phyloP scores from a whole-genome alignment of 1,140 invertebrate species.

The Drosophila bipectinata region DNA sequence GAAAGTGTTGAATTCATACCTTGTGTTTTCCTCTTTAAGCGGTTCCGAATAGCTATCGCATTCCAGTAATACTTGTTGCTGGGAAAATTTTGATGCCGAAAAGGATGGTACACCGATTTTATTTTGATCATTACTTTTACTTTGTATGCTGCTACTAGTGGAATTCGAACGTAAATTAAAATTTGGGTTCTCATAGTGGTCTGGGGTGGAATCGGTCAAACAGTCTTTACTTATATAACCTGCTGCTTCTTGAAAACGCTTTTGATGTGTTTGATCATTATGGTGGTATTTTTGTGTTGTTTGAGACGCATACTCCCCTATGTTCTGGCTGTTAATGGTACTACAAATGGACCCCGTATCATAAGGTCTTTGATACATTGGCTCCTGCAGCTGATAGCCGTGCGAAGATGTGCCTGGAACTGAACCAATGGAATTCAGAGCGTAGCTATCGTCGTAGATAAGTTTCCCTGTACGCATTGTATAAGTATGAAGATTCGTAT shows the following conservation, averaged over 20 bases:
- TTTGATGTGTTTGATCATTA: constrained; percentile 33
- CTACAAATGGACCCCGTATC: constrained; percentile 75
- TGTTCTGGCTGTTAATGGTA: constrained; percentile 55
- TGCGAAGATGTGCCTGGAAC: constrained; percentile 9
- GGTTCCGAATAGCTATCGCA: constrained; percentile 81
- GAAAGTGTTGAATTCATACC: constrained; percentile 81
- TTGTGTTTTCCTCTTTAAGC: constrained; percentile 60
- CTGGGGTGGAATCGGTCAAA: constrained; percentile 64
- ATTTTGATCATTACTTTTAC: constrained; percentile 32
- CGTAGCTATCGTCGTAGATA: constrained; percentile 87
- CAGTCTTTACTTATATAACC: constrained; percentile 57
- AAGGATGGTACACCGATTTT: constrained; percentile 38
- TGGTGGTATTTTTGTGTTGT: constrained; percentile 35
- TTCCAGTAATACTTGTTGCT: constrained; percentile 69
- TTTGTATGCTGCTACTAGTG: constrained; percentile 19
- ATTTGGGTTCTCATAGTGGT: constrained; percentile 84
- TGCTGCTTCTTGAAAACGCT: constrained; percentile 37
- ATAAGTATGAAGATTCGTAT: constrained; percentile 93
- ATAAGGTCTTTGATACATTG: constrained; percentile 78
- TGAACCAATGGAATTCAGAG: constrained; percentile 62
- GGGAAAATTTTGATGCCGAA: constrained; percentile 50
- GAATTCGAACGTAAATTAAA: constrained; percentile 65
- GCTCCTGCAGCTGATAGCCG: constrained; percentile 67
- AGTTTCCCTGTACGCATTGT: constrained; percentile 91
- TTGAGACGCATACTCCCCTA: constrained; percentile 51